Evolutionary conservation across 2,113 vertebrate species (phyloP).

Genomic region (Hucho hucho): DNA sequence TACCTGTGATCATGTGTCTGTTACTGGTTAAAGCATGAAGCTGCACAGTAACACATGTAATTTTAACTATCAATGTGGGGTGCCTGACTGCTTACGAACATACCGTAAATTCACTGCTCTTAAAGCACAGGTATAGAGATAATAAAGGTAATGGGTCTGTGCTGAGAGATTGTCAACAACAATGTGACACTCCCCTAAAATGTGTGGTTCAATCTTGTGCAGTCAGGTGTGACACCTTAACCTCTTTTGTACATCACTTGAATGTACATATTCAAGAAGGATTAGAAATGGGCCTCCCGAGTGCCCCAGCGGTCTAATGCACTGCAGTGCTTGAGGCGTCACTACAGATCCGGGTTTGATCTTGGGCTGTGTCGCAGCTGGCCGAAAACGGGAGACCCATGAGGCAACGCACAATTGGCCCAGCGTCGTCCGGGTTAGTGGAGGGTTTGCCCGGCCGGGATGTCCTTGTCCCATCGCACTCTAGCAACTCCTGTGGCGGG

Average conservation of each 20-base stretch:
- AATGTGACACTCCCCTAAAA: background rate
- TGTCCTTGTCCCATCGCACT: no score
- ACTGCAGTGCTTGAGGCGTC: no score
- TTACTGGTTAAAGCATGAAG: conserved; percentile 22
- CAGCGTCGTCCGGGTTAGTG: background rate
- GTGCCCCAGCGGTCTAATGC: no score
- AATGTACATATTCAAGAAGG: no score
- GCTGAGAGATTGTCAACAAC: conserved; percentile 11
- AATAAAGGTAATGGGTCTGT: conserved; percentile 21
- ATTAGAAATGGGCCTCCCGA: no score
- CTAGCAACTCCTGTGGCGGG: no score
- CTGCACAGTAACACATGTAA: conserved; percentile 29
- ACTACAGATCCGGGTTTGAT: no score
- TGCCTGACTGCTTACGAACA: conserved; percentile 23
- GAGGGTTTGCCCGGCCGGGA: background rate
- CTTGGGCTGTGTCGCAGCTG: no score
- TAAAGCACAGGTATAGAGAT: conserved; percentile 10
- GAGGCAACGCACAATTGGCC: background rate
- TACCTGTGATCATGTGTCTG: conserved; percentile 19
- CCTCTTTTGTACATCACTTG: no score
- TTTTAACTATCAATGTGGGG: conserved; percentile 34
- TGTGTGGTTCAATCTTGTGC: no score
- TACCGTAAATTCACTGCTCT: conserved; percentile 23
- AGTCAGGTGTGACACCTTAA: no score
- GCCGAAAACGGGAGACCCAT: no score